phyloP scores from a whole-genome alignment of 2,888 invertebrate species.

The Mimumesa dahlbomi region DNA sequence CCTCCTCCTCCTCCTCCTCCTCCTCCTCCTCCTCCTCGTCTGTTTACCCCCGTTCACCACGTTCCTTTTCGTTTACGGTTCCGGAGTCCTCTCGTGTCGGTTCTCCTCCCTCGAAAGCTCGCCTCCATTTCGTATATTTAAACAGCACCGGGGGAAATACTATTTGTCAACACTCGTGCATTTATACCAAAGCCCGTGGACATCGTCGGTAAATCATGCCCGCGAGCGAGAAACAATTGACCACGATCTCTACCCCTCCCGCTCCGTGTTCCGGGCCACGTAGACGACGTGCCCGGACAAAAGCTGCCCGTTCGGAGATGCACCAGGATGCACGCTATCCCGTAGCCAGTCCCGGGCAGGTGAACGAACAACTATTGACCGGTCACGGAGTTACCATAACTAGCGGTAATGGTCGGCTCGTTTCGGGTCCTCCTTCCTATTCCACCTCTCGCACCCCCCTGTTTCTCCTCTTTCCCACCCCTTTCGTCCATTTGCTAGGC shows the following conservation, averaged over 20 bases:
- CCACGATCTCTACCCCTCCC: slow-evolving; percentile 53
- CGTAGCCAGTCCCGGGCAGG: neutral
- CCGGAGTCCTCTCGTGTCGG: neutral
- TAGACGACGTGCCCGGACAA: neutral
- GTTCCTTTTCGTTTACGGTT: neutral
- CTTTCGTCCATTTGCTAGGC: neutral
- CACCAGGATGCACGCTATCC: slow-evolving; percentile 14
- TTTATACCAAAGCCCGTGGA: slow-evolving; percentile 58
- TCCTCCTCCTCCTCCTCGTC: neutral
- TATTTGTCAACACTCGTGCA: slow-evolving; percentile 71
- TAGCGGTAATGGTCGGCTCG: slow-evolving; percentile 64
- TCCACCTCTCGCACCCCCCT: neutral
- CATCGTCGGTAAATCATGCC: slow-evolving; percentile 68
- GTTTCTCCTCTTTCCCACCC: slow-evolving; percentile 2
- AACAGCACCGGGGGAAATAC: slow-evolving; percentile 65
- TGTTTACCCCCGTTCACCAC: slow-evolving; percentile 16
- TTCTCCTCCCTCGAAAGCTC: slow-evolving; percentile 15
- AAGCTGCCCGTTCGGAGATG: neutral
- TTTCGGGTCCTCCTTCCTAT: slow-evolving; percentile 44
- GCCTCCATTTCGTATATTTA: slow-evolving; percentile 65
- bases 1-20: no score
- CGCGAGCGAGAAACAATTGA: slow-evolving; percentile 64
- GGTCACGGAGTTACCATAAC: slow-evolving; percentile 69
- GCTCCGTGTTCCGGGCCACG: slow-evolving; percentile 24
- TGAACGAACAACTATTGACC: slow-evolving; percentile 66